Evolutionary conservation across 1,140 invertebrate species (phyloP).

Genomic region (Ceratina australensis): DNA sequence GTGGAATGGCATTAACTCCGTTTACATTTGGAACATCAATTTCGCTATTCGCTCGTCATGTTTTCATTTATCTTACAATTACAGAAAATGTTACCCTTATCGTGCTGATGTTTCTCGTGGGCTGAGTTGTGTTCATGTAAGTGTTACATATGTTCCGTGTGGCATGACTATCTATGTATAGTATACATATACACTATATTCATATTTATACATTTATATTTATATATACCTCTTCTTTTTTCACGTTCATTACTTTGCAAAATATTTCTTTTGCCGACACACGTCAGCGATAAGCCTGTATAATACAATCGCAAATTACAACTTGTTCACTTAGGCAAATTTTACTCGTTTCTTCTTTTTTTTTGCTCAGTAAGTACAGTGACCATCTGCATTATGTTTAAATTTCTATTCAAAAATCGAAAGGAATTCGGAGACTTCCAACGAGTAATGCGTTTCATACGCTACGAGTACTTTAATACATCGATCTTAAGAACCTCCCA

Average conservation of each 20-base stretch:
- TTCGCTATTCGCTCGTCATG: constrained; percentile 47
- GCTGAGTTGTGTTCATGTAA: constrained; percentile 43
- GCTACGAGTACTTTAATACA: neutral
- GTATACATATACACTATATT: constrained; percentile 67
- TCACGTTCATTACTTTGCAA: constrained; percentile 72
- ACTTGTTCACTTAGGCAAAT: constrained; percentile 61
- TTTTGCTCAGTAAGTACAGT: constrained; percentile 61
- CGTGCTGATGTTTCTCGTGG: constrained; percentile 54
- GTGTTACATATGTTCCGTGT: constrained; percentile 41
- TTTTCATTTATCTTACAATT: constrained; percentile 55
- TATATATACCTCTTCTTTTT: constrained; percentile 59
- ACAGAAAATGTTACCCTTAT: constrained; percentile 66
- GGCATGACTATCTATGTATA: constrained; percentile 51
- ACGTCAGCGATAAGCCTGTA: constrained; percentile 68
- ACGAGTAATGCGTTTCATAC: constrained; percentile 2
- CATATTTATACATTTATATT: constrained; percentile 65
- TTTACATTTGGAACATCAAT: constrained; percentile 59
- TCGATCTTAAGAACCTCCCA: constrained; percentile 11
- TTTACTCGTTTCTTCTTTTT: constrained; percentile 32
- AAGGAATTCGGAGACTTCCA: neutral
- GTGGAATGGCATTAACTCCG: constrained; percentile 68
- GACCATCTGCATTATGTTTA: constrained; percentile 50
- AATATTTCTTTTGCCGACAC: constrained; percentile 71
- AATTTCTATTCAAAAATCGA: neutral
- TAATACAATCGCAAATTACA: constrained; percentile 71